Evolutionary conservation across 2,797 vertebrate species (phyloP), one percentile per base, ranked within the genome.

Genomic region (Sebastes baramenuke): DNA sequence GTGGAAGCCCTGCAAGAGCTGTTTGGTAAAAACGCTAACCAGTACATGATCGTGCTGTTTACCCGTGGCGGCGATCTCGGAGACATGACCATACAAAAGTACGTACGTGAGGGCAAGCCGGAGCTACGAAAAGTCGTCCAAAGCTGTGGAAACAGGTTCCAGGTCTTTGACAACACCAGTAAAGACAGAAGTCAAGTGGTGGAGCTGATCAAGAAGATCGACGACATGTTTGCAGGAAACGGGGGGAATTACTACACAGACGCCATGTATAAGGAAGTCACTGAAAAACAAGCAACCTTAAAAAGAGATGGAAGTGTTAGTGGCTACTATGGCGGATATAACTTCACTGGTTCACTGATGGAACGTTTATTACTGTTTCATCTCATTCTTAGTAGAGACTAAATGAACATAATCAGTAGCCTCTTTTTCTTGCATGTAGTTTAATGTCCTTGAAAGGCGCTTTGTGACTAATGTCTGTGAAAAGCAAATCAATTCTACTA

Each of bases 31-130:
- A 1, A 46, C 1, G 78, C 25, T 1, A 62, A 62, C 10, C 42
- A n/a, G 24, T n/a, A 9, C 65, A 74, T 74, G 78, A 80, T 80
- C 7, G 78, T 80, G 42, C 46, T 80, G 64, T 80, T 80, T 11
- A 74, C 71, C 0, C 8, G 24, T 10, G 65, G 64, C 9, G 78
- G 0, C 7, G 6, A 65, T 1, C 76, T 79, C 2, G 9, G 4
- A 8, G 58, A 18, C 49, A 2, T 0, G 14, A 68, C 42, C 14
- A 73, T 74, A 6, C 56, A 74, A 6, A 1, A 74, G 3, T 80
- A 62, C 5, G 3, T 80, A 24, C 9, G 4, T 1, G 4, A 62
- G 1, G 46, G 11, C 30, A 6, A 1, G 1, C 1, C 7, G 5
- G 55, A 36, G 0, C 77, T 79, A 2, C 32, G 0, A 18, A 8